A percentile compares a stretch with the other conserved stretches of the same genome.
These are phyloP conservation scores for Dicaeum eximium DNA, from an alignment of 2,113 vertebrate genomes.

Conservation along the genomic window DNA sequence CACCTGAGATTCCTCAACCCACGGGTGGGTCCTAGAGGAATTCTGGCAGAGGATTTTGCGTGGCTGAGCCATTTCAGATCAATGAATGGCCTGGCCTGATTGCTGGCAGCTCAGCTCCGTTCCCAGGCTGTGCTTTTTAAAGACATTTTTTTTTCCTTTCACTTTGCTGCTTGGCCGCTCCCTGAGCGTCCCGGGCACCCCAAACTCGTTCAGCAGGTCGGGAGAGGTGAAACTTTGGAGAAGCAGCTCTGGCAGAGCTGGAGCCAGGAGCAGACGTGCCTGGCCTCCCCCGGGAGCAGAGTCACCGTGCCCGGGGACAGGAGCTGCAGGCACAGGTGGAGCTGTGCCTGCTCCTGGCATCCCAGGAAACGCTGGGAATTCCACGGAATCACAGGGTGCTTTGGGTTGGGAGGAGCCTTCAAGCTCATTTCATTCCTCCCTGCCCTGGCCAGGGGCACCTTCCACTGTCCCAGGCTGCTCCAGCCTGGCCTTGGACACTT, in stretches of 20 bases:
- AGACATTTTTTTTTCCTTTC: no score
- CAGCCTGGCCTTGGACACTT: not conserved
- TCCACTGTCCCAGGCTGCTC: not conserved
- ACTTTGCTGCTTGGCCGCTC: not conserved
- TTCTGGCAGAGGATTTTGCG: not conserved
- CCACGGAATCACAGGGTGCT: rapidly evolving
- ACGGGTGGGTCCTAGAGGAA: not conserved
- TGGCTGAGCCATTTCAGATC: not conserved
- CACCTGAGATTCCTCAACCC: not conserved
- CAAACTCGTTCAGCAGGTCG: not conserved
- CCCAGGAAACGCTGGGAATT: not conserved
- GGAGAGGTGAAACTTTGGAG: not conserved
- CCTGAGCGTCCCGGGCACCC: not conserved
- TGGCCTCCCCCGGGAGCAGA: not conserved
- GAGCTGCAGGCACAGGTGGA: not conserved
- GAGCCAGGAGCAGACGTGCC: not conserved
- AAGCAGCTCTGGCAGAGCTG: not conserved
- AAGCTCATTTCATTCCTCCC: not conserved
- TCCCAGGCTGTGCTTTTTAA: not conserved
- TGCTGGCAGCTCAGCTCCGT: not conserved
- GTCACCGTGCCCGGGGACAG: not conserved
- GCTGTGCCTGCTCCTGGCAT: not conserved
- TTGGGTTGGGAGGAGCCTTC: not conserved
- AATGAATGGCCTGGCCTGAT: not conserved
- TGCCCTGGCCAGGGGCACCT: not conserved